Base-by-base conservation (phyloP, 2,113 vertebrate genomes). In the Cnemophilus loriae region DNA sequence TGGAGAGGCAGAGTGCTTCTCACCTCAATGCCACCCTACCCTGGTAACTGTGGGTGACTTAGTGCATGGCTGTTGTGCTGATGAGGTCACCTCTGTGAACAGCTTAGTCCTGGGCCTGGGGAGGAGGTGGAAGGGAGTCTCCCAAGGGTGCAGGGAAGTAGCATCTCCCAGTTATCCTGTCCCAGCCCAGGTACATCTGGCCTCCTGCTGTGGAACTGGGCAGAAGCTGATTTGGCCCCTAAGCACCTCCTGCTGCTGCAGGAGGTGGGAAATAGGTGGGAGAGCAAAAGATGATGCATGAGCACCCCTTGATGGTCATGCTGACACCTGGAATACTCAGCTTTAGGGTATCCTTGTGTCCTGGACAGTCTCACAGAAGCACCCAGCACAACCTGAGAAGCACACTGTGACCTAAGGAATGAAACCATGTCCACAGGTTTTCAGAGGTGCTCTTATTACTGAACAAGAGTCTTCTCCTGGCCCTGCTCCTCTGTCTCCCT, bases 111-210 rank as follows among this genome's bases (percentile, higher is more conserved):
- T 32, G 9, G 7, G 16, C 4, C 9, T 67, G 47, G 3, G 19
- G 21, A 84, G 28, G 11, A 65, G 12, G 9, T 74, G 42, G 39
- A 78, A 8, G 55, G 2, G 13, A 52, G 7, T 41, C 9, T 71
- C 15, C 6, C 11, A 33, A 50, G 12, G 30, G 27, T 84, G 42
- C 11, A 83, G 65, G 27, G 52, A 44, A 67, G 8, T 3, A 60
- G 0, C 2, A 13, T n/a, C 18, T 75, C 9, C 19, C 21, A 44
- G 0, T 39, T 20, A 33, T 8, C 12, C 8, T 37, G 75, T 67
- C 26, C 9, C 11, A 80, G 37, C 3, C 5, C 13, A 20, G 13
- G 11, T 17, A 52, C 11, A 33, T 37, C 44, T 81, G 20, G 20
- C 3, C 3, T 88, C 7, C 32, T n/a, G 8, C 7, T 32, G 22